Evolutionary conservation across 2,113 vertebrate species (phyloP), one percentile per base, ranked within the genome.

Genomic region (Peromyscus polionotus): DNA sequence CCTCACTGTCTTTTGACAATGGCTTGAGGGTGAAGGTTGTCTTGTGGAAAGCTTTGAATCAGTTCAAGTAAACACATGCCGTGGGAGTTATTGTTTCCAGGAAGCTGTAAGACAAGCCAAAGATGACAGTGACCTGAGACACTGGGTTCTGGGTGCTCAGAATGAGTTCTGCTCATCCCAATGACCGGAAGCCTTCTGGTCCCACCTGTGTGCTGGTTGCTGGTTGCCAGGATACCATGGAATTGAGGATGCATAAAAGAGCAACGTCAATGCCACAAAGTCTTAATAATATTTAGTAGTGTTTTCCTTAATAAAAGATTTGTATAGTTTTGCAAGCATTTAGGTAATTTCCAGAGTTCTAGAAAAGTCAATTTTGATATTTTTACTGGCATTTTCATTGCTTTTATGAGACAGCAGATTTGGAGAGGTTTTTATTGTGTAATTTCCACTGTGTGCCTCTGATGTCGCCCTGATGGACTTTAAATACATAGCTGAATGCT

Each of bases 331-430:
- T 91, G n/a, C 12, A 67, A 95, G 16, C 28, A 51, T 94, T 84
- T 96, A 26, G 13, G 79, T 97, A 90, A 85, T 80, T 84, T 91
- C 9, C 75, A 90, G 36, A 61, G 19, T 87, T 77, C 61, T 76
- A 31, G 63, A 98, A 95, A 90, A 42, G 48, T n/a, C 92, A 7
- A 54, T 24, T 84, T 94, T 88, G 26, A 90, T 20, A 17, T 48
- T 92, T 92, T 95, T 39, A 77, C 24, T 63, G 67, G 11, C 76
- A 4, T 68, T 84, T 84, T 61, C 48, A 28, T 24, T 84, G 4
- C 24, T 73, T 88, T 83, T 80, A 13, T 85, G 80, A 68, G 24
- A 93, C 14, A 90, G 26, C 20, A 42, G 54, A 65, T 65, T 89
- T 95, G 54, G 68, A 16, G 54, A 73, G 31, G 5, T 81, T 51